A percentile compares a stretch with the other conserved stretches of the same genome.
Conservation (phyloP, 2,888 invertebrate genomes). For the Hypomecis atomaria region DNA sequence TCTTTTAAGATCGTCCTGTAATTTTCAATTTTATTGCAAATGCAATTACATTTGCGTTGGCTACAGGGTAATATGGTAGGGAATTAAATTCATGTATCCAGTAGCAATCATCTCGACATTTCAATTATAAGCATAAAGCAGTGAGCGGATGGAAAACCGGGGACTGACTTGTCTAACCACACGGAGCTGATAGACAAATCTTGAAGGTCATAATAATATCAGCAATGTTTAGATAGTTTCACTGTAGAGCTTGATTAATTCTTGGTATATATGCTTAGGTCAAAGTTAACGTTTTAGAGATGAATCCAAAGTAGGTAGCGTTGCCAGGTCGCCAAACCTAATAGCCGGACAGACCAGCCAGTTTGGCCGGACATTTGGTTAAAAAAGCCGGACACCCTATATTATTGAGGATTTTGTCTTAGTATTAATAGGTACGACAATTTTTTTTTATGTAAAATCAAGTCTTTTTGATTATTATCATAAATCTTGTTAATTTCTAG, state of each 20-base stretch:
- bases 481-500: no score
- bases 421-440: no score
- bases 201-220: slow-evolving; percentile 7
- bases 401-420: no score
- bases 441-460: no score
- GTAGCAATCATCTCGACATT: slow-evolving; percentile 55
- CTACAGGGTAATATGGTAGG: slow-evolving; percentile 50
- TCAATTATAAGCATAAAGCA: slow-evolving; percentile 57
- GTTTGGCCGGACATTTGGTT: no score
- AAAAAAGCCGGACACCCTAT: no score
- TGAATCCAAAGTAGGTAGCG: no score
- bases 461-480: no score
- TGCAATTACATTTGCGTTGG: slow-evolving; percentile 29
- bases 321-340: no score
- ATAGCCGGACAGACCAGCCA: no score
- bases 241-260: background rate
- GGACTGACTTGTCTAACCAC: slow-evolving; percentile 19
- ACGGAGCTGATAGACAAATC: slow-evolving; percentile 13
- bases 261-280: background rate
- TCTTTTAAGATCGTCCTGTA: background rate
- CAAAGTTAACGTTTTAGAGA: no score
- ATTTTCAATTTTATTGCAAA: slow-evolving; percentile 1
- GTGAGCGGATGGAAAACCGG: slow-evolving; percentile 19
- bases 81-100: slow-evolving; percentile 55
- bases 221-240: background rate